Conservation (phyloP, 2,888 invertebrate genomes). For the Ceramica pisi region DNA sequence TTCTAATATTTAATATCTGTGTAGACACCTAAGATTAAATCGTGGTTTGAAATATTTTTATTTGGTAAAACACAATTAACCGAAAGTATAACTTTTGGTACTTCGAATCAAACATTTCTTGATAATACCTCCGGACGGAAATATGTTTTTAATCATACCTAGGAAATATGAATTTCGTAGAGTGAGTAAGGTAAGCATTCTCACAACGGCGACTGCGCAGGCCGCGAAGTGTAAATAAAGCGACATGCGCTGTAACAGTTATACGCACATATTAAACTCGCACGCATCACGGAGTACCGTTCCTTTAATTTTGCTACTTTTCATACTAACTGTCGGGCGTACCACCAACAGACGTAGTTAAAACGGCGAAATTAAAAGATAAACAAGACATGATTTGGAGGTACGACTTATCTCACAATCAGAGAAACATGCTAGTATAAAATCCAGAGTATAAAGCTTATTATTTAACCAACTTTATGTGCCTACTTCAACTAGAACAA, state of each 20-base stretch:
- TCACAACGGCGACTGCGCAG: slow-evolving; percentile 51
- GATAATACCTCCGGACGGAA: not conserved
- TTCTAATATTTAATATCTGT: slow-evolving; percentile 24
- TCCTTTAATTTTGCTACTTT: slow-evolving; percentile 49
- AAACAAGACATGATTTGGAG: slow-evolving; percentile 11
- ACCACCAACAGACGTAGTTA: slow-evolving; percentile 18
- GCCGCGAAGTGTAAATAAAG: slow-evolving; percentile 70
- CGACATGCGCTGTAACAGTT: slow-evolving; percentile 65
- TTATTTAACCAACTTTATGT: not conserved
- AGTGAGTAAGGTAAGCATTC: slow-evolving; percentile 17
- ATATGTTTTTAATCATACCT: slow-evolving; percentile 14
- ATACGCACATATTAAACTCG: slow-evolving; percentile 46
- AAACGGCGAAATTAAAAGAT: slow-evolving; percentile 30
- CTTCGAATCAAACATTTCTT: not conserved
- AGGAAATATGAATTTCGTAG: not conserved
- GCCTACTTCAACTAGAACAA: not conserved
- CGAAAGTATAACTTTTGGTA: not conserved
- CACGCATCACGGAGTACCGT: slow-evolving; percentile 47
- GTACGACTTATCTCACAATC: slow-evolving; percentile 32
- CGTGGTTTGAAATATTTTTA: slow-evolving; percentile 20
- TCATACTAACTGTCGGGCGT: slow-evolving; percentile 41
- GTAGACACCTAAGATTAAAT: slow-evolving; percentile 22
- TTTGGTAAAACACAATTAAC: slow-evolving; percentile 22
- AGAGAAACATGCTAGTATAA: not conserved
- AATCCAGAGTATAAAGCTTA: slow-evolving; percentile 1